A percentile compares a stretch with the other conserved stretches of the same genome.
phyloP scores from a whole-genome alignment of 2,797 vertebrate species.

The Pagetopsis macropterus region DNA sequence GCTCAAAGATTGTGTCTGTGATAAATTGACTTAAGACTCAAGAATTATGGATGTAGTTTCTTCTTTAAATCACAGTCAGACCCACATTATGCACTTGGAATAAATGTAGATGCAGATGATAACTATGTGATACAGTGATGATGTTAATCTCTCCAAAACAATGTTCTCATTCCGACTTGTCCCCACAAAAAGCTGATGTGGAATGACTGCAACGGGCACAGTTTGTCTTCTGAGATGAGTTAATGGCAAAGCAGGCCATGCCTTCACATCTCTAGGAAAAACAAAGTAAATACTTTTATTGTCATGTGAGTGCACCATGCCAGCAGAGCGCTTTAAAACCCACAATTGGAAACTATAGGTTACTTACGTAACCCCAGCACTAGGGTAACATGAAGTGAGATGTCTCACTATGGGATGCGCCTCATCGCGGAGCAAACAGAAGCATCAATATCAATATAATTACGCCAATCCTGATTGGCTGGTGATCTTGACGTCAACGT shows the following conservation, averaged over 20 bases:
- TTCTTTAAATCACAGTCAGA: slow-evolving; percentile 22
- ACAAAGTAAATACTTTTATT: slow-evolving; percentile 82
- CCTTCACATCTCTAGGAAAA: slow-evolving; percentile 68
- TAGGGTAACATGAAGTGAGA: too few relatives aligned
- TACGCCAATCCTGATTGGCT: too few relatives aligned
- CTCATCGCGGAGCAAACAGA: too few relatives aligned
- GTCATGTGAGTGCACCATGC: slow-evolving; percentile 62
- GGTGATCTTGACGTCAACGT: too few relatives aligned
- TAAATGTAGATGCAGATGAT: slow-evolving; percentile 9
- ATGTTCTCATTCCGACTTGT: slow-evolving; percentile 36
- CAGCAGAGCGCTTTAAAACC: slow-evolving; percentile 66
- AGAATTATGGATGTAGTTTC: slow-evolving; percentile 8
- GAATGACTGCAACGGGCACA: slow-evolving; percentile 27
- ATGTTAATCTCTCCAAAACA: slow-evolving; percentile 47
- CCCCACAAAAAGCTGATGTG: slow-evolving; percentile 30
- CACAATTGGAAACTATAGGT: slow-evolving; percentile 66
- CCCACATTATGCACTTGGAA: not conserved
- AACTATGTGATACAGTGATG: slow-evolving; percentile 1
- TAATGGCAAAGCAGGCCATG: slow-evolving; percentile 53
- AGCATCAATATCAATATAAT: too few relatives aligned
- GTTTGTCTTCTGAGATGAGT: slow-evolving; percentile 44
- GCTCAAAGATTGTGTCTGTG: not conserved
- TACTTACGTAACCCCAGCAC: too few relatives aligned
- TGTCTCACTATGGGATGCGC: too few relatives aligned
- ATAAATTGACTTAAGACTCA: not conserved